A percentile compares a stretch with the other conserved stretches of the same genome.
phyloP scores from a whole-genome alignment of 2,888 invertebrate genomes.

The Phragmatobia fuliginosa region DNA sequence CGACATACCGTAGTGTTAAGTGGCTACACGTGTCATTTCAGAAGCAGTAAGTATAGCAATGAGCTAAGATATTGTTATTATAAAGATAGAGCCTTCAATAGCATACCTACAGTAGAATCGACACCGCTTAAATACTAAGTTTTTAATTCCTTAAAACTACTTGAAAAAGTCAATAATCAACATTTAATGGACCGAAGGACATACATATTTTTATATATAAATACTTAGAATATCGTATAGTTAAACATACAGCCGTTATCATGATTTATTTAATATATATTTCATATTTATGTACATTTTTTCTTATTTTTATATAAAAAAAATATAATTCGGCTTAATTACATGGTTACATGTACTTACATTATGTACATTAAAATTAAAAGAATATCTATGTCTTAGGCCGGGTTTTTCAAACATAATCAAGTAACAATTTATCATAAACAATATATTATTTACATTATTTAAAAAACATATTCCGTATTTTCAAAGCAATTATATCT shows the following conservation, averaged over 20 bases:
- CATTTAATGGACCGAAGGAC: not conserved
- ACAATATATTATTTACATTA: constrained; percentile 23
- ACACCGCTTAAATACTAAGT: not conserved
- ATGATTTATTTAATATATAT: constrained; percentile 5
- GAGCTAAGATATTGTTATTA: not conserved
- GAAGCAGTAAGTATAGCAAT: not conserved
- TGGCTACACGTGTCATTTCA: not conserved
- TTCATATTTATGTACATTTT: constrained; percentile 39
- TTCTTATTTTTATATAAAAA: constrained; percentile 20
- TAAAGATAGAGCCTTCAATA: not conserved
- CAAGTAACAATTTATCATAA: constrained; percentile 12
- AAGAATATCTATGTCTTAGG: constrained; percentile 10
- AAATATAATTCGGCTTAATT: constrained; percentile 29
- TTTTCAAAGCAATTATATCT: not conserved
- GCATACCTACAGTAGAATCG: not conserved
- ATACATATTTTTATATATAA: not conserved
- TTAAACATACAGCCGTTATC: not conserved
- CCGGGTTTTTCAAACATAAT: constrained; percentile 8
- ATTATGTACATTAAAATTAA: constrained; percentile 21
- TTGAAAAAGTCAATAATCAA: not conserved
- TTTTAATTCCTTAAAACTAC: not conserved
- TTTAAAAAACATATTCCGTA: constrained; percentile 15
- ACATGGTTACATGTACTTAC: constrained; percentile 34
- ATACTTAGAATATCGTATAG: constrained; percentile 5
- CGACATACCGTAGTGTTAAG: too few species aligned